phyloP scores from a whole-genome alignment of 1,140 invertebrate species.

The Lepidostoma basale region DNA sequence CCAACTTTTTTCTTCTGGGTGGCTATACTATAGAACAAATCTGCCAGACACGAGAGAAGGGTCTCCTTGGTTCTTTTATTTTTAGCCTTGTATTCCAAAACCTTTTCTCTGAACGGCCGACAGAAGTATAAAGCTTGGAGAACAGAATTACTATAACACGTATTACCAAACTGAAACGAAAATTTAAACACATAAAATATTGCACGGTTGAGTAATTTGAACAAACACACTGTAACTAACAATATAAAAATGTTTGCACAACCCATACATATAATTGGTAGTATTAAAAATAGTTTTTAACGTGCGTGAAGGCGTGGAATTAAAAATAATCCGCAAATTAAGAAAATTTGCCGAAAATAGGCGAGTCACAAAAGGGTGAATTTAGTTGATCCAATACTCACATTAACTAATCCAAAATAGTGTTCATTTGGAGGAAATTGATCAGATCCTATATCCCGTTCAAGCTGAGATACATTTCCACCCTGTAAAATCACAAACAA shows the following conservation, averaged over 20 bases:
- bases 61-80: slow-evolving; percentile 98
- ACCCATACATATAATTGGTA: too few relatives aligned
- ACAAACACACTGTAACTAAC: too few relatives aligned
- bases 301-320: too few relatives aligned
- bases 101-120: slow-evolving; percentile 97
- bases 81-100: slow-evolving; percentile 97
- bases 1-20: slow-evolving; percentile 99
- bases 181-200: too few relatives aligned
- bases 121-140: slow-evolving; percentile 99
- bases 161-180: slow-evolving; percentile 94
- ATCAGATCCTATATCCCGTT: slow-evolving; percentile 96
- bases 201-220: too few relatives aligned
- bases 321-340: too few relatives aligned
- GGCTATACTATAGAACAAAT: slow-evolving; percentile 98
- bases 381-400: too few relatives aligned
- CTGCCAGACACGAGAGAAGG: slow-evolving; percentile 94
- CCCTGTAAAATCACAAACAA: slow-evolving; percentile 68
- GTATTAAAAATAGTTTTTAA: too few relatives aligned
- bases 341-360: too few relatives aligned
- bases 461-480: slow-evolving; percentile 96
- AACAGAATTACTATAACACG: slow-evolving; percentile 99
- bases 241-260: too few relatives aligned
- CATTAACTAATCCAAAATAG: slow-evolving; percentile 98
- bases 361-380: too few relatives aligned
- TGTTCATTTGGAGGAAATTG: slow-evolving; percentile 97